Base-by-base conservation (phyloP, 2,888 invertebrate species). In the Scaptomyza caliginosa region DNA sequence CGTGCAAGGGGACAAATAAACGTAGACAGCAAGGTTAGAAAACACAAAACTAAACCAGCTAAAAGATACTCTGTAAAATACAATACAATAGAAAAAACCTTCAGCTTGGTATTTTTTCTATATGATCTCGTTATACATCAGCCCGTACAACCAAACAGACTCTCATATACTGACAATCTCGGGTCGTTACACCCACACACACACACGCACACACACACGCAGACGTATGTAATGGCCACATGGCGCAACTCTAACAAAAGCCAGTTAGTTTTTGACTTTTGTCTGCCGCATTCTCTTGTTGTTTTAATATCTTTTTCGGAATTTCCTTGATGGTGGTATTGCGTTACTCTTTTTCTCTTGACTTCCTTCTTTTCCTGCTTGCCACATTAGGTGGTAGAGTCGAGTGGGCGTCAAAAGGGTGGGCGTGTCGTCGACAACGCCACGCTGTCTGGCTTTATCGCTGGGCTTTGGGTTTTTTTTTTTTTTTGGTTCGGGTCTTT, bases 181-280 rank as follows among this genome's bases (percentile, higher is more conserved):
- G 46, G 54, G 57, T 64, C 51, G 70, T 68, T 74, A 74, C 55
- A 70, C 60, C 51, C 66, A 55, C 11, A 26, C 21, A 40, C 40
- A 52, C 19, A 36, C 28, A 48, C 24, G 24, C 39, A 10, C 6
- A 24, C 46, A 57, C 56, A 52, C 19, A 30, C 60, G 38, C 52
- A 76, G 36, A 62, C 69, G 70, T 56, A 56, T 56, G 72, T 66
- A 83, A 77, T 66, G 72, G 84, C 59, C 81, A 86, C 86, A 83
- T 82, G 81, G 81, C 86, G 71, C 77, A 81, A 63, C 64, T 77
- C 74, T 67, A 74, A 82, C 81, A 84, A 86, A 86, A 77, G 84
- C 66, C 77, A 80, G 74, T 83, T 81, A 80, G 86, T 84, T 80
- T 81, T 80, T 86, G 81, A 83, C 84, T 81, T 83, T 83, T 72